These are phyloP conservation scores for Cryptophagus acutangulus DNA, from an alignment of 2,888 invertebrate genomes.

Conservation along the genomic window DNA sequence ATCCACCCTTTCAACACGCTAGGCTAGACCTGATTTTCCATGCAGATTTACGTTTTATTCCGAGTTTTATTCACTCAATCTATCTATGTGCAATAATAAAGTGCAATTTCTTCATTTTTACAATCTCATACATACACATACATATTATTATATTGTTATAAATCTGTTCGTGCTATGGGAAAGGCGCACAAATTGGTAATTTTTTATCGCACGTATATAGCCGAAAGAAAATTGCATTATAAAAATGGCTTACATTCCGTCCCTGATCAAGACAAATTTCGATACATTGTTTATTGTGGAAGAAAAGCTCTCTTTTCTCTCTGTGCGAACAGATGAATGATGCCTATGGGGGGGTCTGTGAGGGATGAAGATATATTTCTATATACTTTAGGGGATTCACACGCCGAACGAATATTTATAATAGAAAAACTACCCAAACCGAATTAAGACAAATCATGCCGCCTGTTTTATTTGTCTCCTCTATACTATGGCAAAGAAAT, in stretches of 20 bases:
- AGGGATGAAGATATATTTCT: constrained; percentile 25
- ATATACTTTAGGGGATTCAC: constrained; percentile 31
- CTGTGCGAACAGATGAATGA: constrained; percentile 18
- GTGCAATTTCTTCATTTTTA: too few relatives aligned
- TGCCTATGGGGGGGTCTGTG: constrained; percentile 8
- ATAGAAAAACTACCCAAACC: constrained; percentile 12
- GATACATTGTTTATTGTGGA: constrained; percentile 44
- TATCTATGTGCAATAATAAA: too few relatives aligned
- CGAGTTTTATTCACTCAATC: too few relatives aligned
- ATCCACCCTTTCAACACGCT: constrained; percentile 8
- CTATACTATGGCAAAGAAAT: too few relatives aligned
- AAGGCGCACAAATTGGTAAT: constrained; percentile 40
- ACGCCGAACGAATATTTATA: constrained; percentile 35
- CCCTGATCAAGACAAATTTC: constrained; percentile 47
- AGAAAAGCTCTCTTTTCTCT: constrained; percentile 2
- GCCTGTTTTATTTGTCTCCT: constrained; percentile 11
- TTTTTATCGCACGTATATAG: constrained; percentile 36
- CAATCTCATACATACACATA: too few relatives aligned
- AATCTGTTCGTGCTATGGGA: constrained; percentile 6
- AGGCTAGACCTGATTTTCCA: too few relatives aligned
- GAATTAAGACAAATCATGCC: constrained; percentile 25
- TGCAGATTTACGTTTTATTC: too few relatives aligned
- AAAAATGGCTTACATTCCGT: constrained; percentile 38
- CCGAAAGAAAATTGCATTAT: constrained; percentile 37
- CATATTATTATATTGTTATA: constrained; percentile 7